Percentiles rank a stretch among this genome's conserved stretches.
Evolutionary conservation across 1,140 invertebrate genomes (phyloP).

Genomic region (Melitaea cinxia): DNA sequence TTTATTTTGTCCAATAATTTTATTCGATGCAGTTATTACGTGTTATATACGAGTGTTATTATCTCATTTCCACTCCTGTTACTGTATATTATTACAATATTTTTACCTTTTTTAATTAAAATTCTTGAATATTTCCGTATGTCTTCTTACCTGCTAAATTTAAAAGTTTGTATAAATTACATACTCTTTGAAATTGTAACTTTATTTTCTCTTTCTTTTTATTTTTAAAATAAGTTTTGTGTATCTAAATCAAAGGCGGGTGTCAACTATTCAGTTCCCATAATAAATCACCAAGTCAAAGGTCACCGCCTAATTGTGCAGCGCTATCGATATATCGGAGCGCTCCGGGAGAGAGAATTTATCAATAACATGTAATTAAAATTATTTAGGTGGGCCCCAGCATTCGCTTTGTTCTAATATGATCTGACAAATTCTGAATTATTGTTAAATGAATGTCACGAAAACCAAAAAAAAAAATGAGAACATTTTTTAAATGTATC

Average conservation of each 20-base stretch:
- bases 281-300: constrained; percentile 72
- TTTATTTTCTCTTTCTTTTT: not conserved
- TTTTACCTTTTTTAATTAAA: constrained; percentile 12
- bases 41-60: constrained; percentile 35
- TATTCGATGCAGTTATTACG: constrained; percentile 41
- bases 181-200: not conserved
- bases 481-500: not conserved
- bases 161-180: not conserved
- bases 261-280: constrained; percentile 70
- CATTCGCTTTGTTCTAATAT: constrained; percentile 27
- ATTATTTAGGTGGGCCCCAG: constrained; percentile 66
- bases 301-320: constrained; percentile 74
- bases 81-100: constrained; percentile 27
- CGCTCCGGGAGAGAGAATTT: constrained; percentile 70
- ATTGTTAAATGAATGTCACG: not conserved
- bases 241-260: constrained; percentile 15
- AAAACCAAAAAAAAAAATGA: not conserved
- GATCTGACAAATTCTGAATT: too few species aligned
- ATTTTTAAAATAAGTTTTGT: not conserved
- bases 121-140: constrained; percentile 10
- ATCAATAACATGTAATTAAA: constrained; percentile 81
- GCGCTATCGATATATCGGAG: constrained; percentile 68
- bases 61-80: constrained; percentile 32
- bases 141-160: not conserved
- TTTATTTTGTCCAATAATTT: constrained; percentile 46